phyloP scores from a whole-genome alignment of 2,888 invertebrate species.

The Tortrix viridana region DNA sequence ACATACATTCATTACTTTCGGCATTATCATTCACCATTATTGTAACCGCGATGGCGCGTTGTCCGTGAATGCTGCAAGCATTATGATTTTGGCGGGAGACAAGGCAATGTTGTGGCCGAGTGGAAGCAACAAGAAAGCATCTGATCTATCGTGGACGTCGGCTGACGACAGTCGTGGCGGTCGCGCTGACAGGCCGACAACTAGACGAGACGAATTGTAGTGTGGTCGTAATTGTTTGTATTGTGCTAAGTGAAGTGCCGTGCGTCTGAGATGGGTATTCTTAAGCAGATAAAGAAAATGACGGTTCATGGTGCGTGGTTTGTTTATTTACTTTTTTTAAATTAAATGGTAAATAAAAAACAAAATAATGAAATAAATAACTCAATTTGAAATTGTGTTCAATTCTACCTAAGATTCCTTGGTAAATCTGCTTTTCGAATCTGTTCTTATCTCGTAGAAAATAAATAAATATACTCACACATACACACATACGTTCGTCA shows the following conservation, averaged over 20 bases:
- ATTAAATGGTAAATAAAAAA: no score
- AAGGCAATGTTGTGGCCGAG: constrained; percentile 47
- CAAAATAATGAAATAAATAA: no score
- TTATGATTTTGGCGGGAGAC: constrained; percentile 64
- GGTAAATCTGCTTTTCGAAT: no score
- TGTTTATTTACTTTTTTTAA: constrained; percentile 43
- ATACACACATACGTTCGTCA: no score
- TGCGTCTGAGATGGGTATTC: constrained; percentile 66
- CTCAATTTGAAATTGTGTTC: no score
- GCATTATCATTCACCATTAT: background rate
- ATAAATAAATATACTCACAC: no score
- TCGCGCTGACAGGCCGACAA: constrained; percentile 47
- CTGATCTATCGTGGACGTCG: constrained; percentile 58
- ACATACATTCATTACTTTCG: background rate
- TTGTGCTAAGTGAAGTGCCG: constrained; percentile 42
- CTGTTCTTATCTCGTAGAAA: no score
- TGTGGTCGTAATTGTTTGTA: constrained; percentile 39
- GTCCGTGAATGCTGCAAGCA: constrained; percentile 7
- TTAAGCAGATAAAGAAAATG: constrained; percentile 78
- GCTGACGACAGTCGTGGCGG: constrained; percentile 59
- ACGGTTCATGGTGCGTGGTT: constrained; percentile 61
- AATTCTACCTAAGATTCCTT: no score
- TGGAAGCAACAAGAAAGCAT: constrained; percentile 61
- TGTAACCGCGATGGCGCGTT: background rate
- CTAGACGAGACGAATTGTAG: constrained; percentile 38